Base-by-base conservation (phyloP, 2,888 invertebrate species). In the Eupithecia exiguata region DNA sequence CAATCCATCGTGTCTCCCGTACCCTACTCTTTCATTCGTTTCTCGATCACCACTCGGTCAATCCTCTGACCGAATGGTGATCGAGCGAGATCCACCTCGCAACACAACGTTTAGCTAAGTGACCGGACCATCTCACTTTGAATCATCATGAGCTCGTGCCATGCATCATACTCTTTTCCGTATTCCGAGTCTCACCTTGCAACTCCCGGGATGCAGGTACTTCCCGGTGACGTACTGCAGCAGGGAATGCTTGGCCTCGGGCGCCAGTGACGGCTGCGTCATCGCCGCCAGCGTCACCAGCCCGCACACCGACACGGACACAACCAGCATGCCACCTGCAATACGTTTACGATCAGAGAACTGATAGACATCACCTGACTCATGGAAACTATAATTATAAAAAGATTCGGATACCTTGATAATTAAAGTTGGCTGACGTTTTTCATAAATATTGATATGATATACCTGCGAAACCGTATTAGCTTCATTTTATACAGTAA, bases 151-250 rank as follows among this genome's bases (percentile, higher is more conserved):
- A 40, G 40, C 14, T 40, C 40, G 40, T 14, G 40, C 38, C 2
- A 10, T 38, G 10, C 38, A 40, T 40, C 35, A 40, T 7, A 40
- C 10, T 40, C 14, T 14, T 43, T 40, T 43, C 43, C 43, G 43
- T 16, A 43, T 18, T 16, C 43, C 18, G 43, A 16, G 14, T 43
- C 43, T 43, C 43, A 96, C 96, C 90, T 96, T 96, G 89, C 98
- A 98, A 91, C 98, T 98, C 80, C 97, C 97, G 58, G 98, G 97
- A 79, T 98, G 95, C 76, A 98, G 95, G 92, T 98, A 98, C 89
- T 98, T 98, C 70, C 98, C 98, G 67, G 98, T 98, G 76, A 98
- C 98, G 91, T 98, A 98, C 88, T 98, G 98, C 81, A 98, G 95
- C 83, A 98, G 95, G 61, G 98, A 97, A 90, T 97, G 97, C 87